These are phyloP conservation scores for Tokudaia tokunoshimensis DNA, from an alignment of 2,797 vertebrate genomes.

Conservation along the genomic window DNA sequence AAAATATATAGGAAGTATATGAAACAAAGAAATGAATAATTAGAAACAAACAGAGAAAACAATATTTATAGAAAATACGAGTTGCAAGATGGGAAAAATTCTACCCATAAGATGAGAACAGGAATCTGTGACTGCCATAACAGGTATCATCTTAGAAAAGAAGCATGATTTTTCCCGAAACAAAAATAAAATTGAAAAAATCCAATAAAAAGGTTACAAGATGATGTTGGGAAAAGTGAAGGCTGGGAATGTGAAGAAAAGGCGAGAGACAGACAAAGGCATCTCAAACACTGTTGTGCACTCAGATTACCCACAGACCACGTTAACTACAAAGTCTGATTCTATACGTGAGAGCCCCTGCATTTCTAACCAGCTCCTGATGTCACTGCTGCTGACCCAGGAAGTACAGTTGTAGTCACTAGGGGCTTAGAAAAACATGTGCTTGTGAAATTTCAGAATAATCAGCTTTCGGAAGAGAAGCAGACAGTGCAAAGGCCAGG, in stretches of 20 bases:
- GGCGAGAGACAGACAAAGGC: not conserved
- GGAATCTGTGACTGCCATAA: not conserved
- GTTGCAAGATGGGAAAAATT: conserved; percentile 20
- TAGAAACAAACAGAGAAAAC: not conserved
- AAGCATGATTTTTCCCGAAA: not conserved
- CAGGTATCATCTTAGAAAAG: not conserved
- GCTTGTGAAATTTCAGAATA: conserved; percentile 36
- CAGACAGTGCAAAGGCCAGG: no score
- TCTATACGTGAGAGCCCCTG: not conserved
- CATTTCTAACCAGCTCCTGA: conserved; percentile 31
- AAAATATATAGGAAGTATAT: not conserved
- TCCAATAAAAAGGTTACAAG: not conserved
- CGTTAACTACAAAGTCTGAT: conserved; percentile 41
- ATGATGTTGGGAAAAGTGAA: not conserved
- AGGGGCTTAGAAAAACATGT: not conserved
- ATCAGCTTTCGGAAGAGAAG: not conserved
- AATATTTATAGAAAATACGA: conserved; percentile 6
- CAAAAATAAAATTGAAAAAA: not conserved
- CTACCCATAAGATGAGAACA: not conserved
- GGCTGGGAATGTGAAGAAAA: not conserved
- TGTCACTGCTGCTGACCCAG: not conserved
- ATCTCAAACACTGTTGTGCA: not conserved
- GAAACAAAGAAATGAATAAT: not conserved
- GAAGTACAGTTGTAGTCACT: not conserved
- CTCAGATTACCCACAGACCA: not conserved